phyloP scores from a whole-genome alignment of 2,113 vertebrate species.

The Malurus elegans region DNA sequence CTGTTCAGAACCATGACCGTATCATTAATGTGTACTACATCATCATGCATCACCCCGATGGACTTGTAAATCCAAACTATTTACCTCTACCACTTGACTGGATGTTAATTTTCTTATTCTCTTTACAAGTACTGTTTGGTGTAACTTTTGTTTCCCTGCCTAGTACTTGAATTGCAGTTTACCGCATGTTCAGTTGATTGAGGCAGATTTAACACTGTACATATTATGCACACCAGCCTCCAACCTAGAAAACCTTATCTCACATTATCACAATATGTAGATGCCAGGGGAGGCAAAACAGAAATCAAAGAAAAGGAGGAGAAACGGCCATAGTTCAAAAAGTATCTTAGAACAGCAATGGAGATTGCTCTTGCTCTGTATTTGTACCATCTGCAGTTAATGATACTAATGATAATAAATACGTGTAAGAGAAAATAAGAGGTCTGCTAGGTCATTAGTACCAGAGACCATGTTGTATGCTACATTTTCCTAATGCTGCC shows the following conservation, averaged over 20 bases:
- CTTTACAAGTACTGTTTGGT: not conserved
- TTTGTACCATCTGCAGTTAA: not conserved
- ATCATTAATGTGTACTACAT: not conserved
- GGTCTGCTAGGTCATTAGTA: not conserved
- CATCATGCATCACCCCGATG: not conserved
- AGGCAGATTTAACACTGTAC: not conserved
- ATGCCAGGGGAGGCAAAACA: not conserved
- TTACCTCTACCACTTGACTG: not conserved
- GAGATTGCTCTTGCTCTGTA: not conserved
- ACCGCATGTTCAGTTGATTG: not conserved
- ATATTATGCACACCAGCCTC: not conserved
- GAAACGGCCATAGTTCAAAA: not conserved
- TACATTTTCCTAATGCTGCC: not conserved
- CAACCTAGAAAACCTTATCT: not conserved
- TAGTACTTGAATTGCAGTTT: not conserved
- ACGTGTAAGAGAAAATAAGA: fast-evolving
- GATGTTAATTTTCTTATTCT: not conserved
- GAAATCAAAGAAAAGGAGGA: not conserved
- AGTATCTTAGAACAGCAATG: not conserved
- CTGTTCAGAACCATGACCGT: not conserved
- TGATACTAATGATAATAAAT: not conserved
- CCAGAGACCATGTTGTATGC: not conserved
- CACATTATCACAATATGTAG: not conserved
- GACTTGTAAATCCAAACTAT: not conserved
- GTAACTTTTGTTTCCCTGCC: not conserved